A percentile compares a stretch with the other conserved stretches of the same genome.
Conservation (phyloP, 2,888 invertebrate species). For the Gandaritis pyraliata region DNA sequence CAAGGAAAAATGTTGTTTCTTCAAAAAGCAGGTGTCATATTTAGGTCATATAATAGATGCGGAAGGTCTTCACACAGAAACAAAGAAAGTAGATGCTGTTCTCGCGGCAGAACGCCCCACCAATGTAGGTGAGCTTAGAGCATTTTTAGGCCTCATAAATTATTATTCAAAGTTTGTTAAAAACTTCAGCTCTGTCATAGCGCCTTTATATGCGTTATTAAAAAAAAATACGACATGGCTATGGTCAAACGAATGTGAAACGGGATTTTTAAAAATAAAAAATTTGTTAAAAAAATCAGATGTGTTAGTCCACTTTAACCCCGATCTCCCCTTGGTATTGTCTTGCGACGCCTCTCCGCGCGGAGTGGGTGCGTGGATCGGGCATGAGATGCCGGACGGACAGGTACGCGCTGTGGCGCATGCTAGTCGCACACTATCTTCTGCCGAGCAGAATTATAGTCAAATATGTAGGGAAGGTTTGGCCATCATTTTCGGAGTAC, state of each 20-base stretch:
- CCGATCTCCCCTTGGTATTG: constrained; percentile 4
- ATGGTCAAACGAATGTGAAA: constrained; percentile 5
- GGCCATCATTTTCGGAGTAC: constrained; percentile 1
- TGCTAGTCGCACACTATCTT: background rate
- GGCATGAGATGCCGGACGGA: constrained; percentile 3
- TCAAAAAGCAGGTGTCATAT: constrained; percentile 3
- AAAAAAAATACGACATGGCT: background rate
- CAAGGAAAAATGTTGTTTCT: constrained; percentile 7
- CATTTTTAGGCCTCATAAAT: constrained; percentile 3
- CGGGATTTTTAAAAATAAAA: constrained; percentile 1
- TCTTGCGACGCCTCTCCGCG: constrained; percentile 3
- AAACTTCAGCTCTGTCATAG: background rate
- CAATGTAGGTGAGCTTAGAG: constrained; percentile 5
- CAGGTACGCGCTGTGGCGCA: background rate
- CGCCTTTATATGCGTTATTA: constrained; percentile 4
- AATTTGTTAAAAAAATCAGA: background rate
- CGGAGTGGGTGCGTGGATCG: background rate
- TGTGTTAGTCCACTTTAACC: constrained; percentile 7
- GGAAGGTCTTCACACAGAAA: constrained; percentile 5
- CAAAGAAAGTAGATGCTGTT: constrained; percentile 6
- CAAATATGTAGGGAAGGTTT: constrained; percentile 4
- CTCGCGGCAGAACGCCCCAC: background rate
- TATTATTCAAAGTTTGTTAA: constrained; percentile 8
- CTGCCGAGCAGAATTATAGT: background rate
- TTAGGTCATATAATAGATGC: constrained; percentile 7